Conservation (phyloP, 2,888 invertebrate species). For the Gibbula magus region DNA sequence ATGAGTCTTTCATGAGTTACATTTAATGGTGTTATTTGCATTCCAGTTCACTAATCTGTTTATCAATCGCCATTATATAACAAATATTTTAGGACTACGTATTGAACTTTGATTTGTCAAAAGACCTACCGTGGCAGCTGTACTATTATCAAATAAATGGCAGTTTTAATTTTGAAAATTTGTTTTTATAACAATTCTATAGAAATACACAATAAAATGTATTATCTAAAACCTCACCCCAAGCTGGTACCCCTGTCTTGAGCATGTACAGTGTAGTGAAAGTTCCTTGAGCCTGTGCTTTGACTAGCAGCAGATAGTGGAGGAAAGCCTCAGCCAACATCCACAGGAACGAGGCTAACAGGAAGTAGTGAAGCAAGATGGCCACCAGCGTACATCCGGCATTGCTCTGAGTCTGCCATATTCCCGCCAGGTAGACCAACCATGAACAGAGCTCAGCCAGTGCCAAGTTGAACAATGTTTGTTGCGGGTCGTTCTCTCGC, state of each 20-base stretch:
- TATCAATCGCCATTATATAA: too few relatives aligned
- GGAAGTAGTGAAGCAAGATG: constrained; percentile 81
- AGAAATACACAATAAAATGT: too few relatives aligned
- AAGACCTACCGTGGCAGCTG: too few relatives aligned
- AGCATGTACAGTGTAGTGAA: constrained; percentile 79
- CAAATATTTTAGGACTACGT: too few relatives aligned
- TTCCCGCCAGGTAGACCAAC: constrained; percentile 74
- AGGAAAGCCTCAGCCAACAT: constrained; percentile 83
- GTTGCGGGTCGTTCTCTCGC: constrained; percentile 81
- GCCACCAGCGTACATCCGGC: constrained; percentile 80
- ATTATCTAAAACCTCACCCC: constrained; percentile 77
- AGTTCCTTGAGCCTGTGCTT: constrained; percentile 78
- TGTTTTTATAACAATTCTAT: too few relatives aligned
- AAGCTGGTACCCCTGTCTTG: constrained; percentile 81
- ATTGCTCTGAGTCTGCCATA: constrained; percentile 67
- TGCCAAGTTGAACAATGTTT: constrained; percentile 81
- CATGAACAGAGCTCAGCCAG: constrained; percentile 80
- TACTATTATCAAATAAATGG: too few relatives aligned
- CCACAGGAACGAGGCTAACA: constrained; percentile 78
- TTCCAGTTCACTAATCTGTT: too few relatives aligned
- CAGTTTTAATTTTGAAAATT: too few relatives aligned
- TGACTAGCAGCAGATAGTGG: constrained; percentile 83
- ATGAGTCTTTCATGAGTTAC: too few relatives aligned
- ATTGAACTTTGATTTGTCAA: too few relatives aligned
- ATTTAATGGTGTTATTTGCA: too few relatives aligned